A percentile compares a stretch with the other conserved stretches of the same genome.
phyloP scores from a whole-genome alignment of 2,888 invertebrate genomes.

The Meteorus colon region DNA sequence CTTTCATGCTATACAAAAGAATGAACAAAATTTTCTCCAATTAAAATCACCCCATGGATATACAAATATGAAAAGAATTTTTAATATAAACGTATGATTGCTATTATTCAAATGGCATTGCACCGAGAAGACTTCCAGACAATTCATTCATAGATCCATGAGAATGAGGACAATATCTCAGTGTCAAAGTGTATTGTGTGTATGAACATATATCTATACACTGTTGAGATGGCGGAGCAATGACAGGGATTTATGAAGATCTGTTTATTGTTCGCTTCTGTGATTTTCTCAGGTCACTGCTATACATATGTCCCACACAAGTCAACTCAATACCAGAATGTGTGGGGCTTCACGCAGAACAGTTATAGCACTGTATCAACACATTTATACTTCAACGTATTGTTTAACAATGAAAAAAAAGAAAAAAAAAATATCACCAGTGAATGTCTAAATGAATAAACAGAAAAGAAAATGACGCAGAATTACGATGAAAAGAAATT shows the following conservation, averaged over 20 bases:
- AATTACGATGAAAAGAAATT: background rate
- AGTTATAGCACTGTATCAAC: slow-evolving; percentile 8
- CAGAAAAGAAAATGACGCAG: background rate
- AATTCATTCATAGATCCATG: slow-evolving; percentile 11
- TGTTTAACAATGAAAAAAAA: background rate
- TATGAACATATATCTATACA: background rate
- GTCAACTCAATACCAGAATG: slow-evolving; percentile 41
- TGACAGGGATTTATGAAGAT: slow-evolving; percentile 48
- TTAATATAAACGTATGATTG: slow-evolving; percentile 27
- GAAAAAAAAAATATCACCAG: background rate
- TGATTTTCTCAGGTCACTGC: slow-evolving; percentile 51
- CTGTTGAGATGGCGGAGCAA: slow-evolving; percentile 15
- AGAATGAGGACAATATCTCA: slow-evolving; percentile 25
- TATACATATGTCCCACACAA: slow-evolving; percentile 49
- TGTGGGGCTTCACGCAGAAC: slow-evolving; percentile 21
- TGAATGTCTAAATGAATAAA: background rate
- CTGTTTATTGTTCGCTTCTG: slow-evolving; percentile 48
- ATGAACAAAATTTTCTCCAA: too few relatives aligned
- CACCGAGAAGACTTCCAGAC: background rate
- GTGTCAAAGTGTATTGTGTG: background rate
- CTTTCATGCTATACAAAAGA: too few relatives aligned
- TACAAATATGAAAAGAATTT: too few relatives aligned
- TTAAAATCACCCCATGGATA: too few relatives aligned
- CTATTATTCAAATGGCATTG: slow-evolving; percentile 11
- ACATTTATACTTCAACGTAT: background rate